A percentile compares a stretch with the other conserved stretches of the same genome.
Evolutionary conservation across 2,797 vertebrate species (phyloP).

Genomic region (Propithecus deckenii): DNA sequence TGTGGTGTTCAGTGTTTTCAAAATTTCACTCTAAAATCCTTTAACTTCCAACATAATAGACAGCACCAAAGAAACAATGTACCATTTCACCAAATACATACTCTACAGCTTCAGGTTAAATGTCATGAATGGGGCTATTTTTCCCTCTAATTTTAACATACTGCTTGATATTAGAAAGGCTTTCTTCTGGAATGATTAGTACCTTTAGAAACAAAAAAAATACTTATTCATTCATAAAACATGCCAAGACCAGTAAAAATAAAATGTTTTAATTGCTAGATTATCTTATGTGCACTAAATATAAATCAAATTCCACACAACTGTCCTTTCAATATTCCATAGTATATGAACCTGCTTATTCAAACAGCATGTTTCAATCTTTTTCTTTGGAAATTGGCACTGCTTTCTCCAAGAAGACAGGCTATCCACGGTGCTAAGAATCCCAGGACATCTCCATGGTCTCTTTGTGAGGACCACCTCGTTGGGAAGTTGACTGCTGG

Average conservation of each 20-base stretch:
- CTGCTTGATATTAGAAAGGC: neutral
- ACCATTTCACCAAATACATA: neutral
- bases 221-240: neutral
- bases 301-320: neutral
- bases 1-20: neutral
- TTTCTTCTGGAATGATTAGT: neutral
- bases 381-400: neutral
- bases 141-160: neutral
- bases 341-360: neutral
- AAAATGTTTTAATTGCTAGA: neutral
- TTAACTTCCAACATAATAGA: neutral
- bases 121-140: neutral
- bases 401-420: neutral
- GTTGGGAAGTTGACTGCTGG: rapidly evolving
- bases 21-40: neutral
- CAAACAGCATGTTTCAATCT: neutral
- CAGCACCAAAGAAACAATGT: neutral
- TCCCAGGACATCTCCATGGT: neutral
- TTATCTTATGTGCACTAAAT: neutral
- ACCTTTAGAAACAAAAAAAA: neutral
- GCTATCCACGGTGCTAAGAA: rapidly evolving
- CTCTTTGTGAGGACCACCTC: neutral
- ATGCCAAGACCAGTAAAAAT: neutral
- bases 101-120: neutral
- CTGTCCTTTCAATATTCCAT: too few relatives aligned